Conservation (phyloP, 2,797 vertebrate species). For the Ctenochaetus hawaiiensis region DNA sequence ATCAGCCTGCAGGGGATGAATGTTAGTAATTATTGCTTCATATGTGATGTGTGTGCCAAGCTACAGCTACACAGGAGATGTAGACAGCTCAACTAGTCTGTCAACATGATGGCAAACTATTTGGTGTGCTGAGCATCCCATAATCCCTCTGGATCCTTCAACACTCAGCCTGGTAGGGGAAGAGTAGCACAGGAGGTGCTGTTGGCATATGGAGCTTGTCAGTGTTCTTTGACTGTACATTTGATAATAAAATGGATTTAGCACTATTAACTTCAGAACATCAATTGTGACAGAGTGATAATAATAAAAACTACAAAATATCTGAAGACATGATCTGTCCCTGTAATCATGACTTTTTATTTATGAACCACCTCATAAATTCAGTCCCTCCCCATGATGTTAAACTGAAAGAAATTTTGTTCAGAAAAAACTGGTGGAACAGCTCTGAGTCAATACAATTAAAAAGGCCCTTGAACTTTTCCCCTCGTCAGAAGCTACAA, state of each 20-base stretch:
- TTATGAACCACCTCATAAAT: neutral
- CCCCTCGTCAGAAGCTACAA: too few species aligned
- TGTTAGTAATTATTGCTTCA: constrained; percentile 49
- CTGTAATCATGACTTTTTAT: constrained; percentile 3
- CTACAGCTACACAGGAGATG: constrained; percentile 58
- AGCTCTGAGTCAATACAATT: too few species aligned
- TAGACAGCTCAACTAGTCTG: constrained; percentile 67
- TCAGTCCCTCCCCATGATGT: neutral
- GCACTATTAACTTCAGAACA: constrained; percentile 12
- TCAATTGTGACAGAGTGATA: constrained; percentile 7
- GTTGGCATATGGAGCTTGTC: constrained; percentile 20
- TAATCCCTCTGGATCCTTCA: constrained; percentile 70
- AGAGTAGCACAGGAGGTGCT: constrained; percentile 27
- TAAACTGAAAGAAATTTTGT: neutral
- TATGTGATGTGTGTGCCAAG: constrained; percentile 36
- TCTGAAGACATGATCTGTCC: neutral
- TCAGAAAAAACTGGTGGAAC: neutral
- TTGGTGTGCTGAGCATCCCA: constrained; percentile 61
- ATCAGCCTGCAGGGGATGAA: constrained; percentile 34
- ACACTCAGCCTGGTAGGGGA: constrained; percentile 53
- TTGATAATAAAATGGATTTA: constrained; percentile 23
- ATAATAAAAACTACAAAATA: constrained; percentile 8
- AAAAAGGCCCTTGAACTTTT: too few species aligned
- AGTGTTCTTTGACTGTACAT: constrained; percentile 36
- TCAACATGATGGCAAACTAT: constrained; percentile 69